These are phyloP conservation scores for Drosophila neonasuta DNA, from an alignment of 2,888 invertebrate genomes.

Conservation along the genomic window DNA sequence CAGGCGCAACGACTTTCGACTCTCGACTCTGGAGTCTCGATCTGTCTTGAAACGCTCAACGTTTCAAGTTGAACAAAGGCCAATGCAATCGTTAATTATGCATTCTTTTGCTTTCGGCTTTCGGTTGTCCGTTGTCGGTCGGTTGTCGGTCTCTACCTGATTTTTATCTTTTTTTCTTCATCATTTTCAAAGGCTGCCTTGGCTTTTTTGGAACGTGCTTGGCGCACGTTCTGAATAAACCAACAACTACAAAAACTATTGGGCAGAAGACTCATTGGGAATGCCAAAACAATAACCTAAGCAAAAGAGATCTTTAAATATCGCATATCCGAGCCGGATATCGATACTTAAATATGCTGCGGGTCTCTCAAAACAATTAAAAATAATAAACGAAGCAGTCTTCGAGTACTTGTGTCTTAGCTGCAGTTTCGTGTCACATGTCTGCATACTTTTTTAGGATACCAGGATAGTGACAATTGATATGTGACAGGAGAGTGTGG, in stretches of 20 bases:
- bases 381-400: slow-evolving; percentile 37
- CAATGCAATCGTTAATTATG: slow-evolving; percentile 66
- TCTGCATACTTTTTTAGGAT: slow-evolving; percentile 33
- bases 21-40: slow-evolving; percentile 1
- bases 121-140: slow-evolving; percentile 37
- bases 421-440: slow-evolving; percentile 46
- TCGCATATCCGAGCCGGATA: slow-evolving; percentile 64
- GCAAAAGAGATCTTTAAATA: slow-evolving; percentile 29
- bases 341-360: slow-evolving; percentile 64
- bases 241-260: slow-evolving; percentile 9
- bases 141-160: slow-evolving; percentile 63
- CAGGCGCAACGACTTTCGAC: slow-evolving; percentile 48
- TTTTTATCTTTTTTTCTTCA: slow-evolving; percentile 58
- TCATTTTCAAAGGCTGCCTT: slow-evolving; percentile 57
- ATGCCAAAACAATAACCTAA: slow-evolving; percentile 37
- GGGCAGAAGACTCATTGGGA: slow-evolving; percentile 32
- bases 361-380: slow-evolving; percentile 40
- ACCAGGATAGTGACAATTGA: slow-evolving; percentile 60
- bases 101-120: slow-evolving; percentile 39
- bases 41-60: slow-evolving; percentile 4
- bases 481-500: slow-evolving; percentile 42
- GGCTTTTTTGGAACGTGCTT: slow-evolving; percentile 71
- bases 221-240: slow-evolving; percentile 59
- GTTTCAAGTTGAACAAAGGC: slow-evolving; percentile 34
- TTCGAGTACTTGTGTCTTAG: slow-evolving; percentile 36